Evolutionary conservation across 2,888 invertebrate genomes (phyloP).

Genomic region (Ashinkailepas kermadecensis): DNA sequence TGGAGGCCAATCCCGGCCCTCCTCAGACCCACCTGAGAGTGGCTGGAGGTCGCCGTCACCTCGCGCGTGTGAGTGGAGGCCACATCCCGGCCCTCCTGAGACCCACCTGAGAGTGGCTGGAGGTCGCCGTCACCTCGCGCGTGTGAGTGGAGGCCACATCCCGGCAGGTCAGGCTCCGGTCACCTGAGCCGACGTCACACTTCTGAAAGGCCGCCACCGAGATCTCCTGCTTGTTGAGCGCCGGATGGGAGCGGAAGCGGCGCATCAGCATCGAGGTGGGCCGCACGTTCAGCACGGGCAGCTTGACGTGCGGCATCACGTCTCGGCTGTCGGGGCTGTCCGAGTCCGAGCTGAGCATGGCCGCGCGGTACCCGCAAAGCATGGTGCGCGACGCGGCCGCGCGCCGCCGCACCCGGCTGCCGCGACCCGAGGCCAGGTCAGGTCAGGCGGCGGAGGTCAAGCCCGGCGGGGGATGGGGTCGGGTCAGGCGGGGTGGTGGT

Average conservation of each 20-base stretch:
- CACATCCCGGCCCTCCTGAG: too few relatives aligned
- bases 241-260: conserved; percentile 25
- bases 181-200: not conserved
- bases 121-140: too few relatives aligned
- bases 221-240: not conserved
- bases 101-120: too few relatives aligned
- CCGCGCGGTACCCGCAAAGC: conserved; percentile 32
- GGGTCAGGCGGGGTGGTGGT: conserved; percentile 23
- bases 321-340: not conserved
- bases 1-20: too few relatives aligned
- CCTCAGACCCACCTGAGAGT: too few relatives aligned
- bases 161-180: too few relatives aligned
- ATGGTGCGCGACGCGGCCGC: conserved; percentile 26
- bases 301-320: conserved; percentile 26
- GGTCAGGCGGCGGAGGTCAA: not conserved
- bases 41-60: too few relatives aligned
- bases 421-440: too few relatives aligned
- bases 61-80: too few relatives aligned
- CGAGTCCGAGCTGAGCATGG: conserved; percentile 26
- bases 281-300: conserved; percentile 33
- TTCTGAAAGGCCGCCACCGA: not conserved
- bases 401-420: not conserved
- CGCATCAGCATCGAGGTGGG: conserved; percentile 32
- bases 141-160: too few relatives aligned
- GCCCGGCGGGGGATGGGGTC: not conserved